phyloP scores from a whole-genome alignment of 2,113 vertebrate genomes.

The Tonatia bakeri region DNA sequence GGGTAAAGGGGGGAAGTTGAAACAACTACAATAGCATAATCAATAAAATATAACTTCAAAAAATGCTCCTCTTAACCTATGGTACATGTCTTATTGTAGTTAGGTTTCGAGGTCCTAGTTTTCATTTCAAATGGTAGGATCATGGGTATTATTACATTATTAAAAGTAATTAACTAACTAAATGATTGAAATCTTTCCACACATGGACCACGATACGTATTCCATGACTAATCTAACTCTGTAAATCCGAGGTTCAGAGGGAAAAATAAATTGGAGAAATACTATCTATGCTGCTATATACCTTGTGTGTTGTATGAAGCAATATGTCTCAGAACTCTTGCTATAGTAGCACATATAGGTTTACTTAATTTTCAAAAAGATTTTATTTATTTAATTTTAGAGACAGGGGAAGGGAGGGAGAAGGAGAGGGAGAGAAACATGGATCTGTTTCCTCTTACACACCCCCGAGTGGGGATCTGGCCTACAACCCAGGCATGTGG shows the following conservation, averaged over 20 bases:
- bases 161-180: background rate
- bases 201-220: background rate
- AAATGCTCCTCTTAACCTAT: background rate
- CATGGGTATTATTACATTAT: background rate
- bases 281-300: background rate
- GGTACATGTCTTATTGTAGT: background rate
- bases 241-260: background rate
- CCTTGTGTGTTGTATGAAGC: background rate
- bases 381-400: no score
- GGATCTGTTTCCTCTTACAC: no score
- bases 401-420: no score
- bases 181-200: background rate
- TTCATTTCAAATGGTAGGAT: background rate
- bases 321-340: background rate
- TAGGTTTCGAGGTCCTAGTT: background rate
- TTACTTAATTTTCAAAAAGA: background rate
- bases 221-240: background rate
- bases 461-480: no score
- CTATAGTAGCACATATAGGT: background rate
- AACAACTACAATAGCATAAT: no score
- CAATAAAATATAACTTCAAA: no score
- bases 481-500: no score
- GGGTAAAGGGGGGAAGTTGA: no score
- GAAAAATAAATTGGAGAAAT: background rate
- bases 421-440: no score